phyloP scores from a whole-genome alignment of 2,888 invertebrate species.

The Lepidocyrtinus sp. region DNA sequence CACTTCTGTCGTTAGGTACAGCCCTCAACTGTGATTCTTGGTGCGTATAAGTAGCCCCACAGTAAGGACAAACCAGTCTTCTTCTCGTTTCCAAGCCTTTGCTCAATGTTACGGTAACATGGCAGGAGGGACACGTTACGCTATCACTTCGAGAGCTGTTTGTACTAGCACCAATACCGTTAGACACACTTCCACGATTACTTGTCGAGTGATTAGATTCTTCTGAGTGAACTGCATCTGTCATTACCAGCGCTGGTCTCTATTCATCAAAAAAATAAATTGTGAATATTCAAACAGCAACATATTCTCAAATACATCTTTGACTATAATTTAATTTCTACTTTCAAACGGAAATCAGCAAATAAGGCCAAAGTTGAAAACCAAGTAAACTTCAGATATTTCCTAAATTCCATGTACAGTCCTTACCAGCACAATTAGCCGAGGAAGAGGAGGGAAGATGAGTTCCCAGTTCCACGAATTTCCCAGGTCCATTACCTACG shows the following conservation, averaged over 20 bases:
- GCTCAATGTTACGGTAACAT: conserved; percentile 71
- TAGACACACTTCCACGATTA: background rate
- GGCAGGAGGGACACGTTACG: conserved; percentile 71
- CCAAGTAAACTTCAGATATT: no score
- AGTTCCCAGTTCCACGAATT: conserved; percentile 70
- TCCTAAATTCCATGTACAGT: background rate
- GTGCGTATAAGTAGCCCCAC: conserved; percentile 70
- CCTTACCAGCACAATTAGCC: conserved; percentile 69
- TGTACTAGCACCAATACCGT: conserved; percentile 62
- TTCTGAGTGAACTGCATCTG: conserved; percentile 64
- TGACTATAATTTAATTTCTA: no score
- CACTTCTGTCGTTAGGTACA: conserved; percentile 70
- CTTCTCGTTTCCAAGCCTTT: conserved; percentile 69
- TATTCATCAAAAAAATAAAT: conserved; percentile 34
- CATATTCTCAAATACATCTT: no score
- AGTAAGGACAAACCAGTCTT: conserved; percentile 71
- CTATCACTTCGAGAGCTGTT: conserved; percentile 69
- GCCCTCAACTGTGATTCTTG: conserved; percentile 70
- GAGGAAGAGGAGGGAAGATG: conserved; percentile 69
- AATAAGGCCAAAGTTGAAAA: background rate
- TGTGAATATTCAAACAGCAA: background rate
- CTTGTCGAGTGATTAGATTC: conserved; percentile 29
- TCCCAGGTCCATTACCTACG: conserved; percentile 45
- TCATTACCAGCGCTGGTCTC: conserved; percentile 70
- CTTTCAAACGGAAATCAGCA: background rate